Evolutionary conservation across 2,797 vertebrate genomes (phyloP).

Genomic region (Eidolon dupreanum): DNA sequence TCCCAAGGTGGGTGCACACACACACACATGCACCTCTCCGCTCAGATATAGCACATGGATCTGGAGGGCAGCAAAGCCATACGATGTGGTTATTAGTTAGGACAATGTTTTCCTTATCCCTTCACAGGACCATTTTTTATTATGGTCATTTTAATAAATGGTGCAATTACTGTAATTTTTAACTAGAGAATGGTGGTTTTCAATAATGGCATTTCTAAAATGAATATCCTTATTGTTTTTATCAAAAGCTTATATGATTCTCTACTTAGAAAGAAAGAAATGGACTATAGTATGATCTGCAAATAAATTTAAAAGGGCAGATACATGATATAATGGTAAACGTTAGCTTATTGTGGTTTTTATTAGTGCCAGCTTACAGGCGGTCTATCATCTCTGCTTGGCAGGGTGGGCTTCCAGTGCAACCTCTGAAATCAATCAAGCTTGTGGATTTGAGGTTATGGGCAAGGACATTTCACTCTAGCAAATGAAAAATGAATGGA

Average conservation of each 20-base stretch:
- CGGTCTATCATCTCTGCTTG: neutral
- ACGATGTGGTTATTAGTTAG: neutral
- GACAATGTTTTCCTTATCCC: neutral
- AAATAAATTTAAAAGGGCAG: neutral
- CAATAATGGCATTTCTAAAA: slow-evolving; percentile 16
- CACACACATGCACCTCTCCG: neutral
- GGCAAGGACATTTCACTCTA: slow-evolving; percentile 29
- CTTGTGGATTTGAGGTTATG: neutral
- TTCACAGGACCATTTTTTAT: neutral
- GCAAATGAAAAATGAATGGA: slow-evolving; percentile 27
- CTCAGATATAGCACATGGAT: neutral
- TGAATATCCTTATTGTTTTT: neutral
- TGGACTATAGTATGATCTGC: neutral
- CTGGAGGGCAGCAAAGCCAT: neutral
- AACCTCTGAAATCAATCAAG: neutral
- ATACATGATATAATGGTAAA: neutral
- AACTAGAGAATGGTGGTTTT: slow-evolving; percentile 13
- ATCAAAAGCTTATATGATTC: neutral
- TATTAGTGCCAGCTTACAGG: no score
- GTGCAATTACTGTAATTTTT: neutral
- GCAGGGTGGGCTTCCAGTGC: neutral
- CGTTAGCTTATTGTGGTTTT: neutral
- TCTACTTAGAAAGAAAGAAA: neutral
- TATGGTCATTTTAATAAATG: neutral
- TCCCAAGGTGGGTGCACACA: neutral